A percentile compares a stretch with the other conserved stretches of the same genome.
Conservation (phyloP, 2,888 invertebrate genomes). For the Ischnus inquisitorius region DNA sequence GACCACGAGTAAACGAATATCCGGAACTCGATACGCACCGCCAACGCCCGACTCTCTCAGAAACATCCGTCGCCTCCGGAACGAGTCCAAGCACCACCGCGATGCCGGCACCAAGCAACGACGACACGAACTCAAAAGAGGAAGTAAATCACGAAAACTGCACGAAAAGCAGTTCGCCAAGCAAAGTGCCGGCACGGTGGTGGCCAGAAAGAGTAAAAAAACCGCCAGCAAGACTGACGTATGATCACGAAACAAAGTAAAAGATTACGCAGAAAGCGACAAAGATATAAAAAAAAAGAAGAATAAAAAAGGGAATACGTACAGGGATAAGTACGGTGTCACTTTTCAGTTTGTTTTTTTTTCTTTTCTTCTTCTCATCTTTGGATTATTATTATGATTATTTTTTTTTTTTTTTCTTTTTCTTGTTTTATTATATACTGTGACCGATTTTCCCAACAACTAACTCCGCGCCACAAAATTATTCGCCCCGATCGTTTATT, state of each 20-base stretch:
- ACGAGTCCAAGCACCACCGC: background rate
- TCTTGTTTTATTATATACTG: no score
- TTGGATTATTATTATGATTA: no score
- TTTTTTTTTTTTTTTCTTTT: no score
- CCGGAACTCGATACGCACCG: background rate
- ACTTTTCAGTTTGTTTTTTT: no score
- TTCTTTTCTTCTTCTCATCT: no score
- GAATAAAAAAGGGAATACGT: no score
- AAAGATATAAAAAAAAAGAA: no score
- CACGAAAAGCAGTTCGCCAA: background rate
- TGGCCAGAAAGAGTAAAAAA: slow-evolving; percentile 22
- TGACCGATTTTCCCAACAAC: no score
- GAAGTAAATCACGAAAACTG: background rate
- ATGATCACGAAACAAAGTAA: slow-evolving; percentile 22
- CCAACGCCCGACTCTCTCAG: background rate
- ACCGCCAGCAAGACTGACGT: slow-evolving; percentile 16
- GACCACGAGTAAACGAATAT: slow-evolving; percentile 22
- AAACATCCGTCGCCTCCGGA: background rate
- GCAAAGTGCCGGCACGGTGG: slow-evolving; percentile 21
- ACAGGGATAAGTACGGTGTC: no score
- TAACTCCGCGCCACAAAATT: no score
- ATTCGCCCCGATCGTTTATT: no score
- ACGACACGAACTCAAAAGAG: background rate
- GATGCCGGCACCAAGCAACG: background rate
- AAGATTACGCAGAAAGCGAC: no score